A percentile compares a stretch with the other conserved stretches of the same genome.
These are phyloP conservation scores for Craniophora ligustri DNA, from an alignment of 2,888 invertebrate species.

Conservation along the genomic window DNA sequence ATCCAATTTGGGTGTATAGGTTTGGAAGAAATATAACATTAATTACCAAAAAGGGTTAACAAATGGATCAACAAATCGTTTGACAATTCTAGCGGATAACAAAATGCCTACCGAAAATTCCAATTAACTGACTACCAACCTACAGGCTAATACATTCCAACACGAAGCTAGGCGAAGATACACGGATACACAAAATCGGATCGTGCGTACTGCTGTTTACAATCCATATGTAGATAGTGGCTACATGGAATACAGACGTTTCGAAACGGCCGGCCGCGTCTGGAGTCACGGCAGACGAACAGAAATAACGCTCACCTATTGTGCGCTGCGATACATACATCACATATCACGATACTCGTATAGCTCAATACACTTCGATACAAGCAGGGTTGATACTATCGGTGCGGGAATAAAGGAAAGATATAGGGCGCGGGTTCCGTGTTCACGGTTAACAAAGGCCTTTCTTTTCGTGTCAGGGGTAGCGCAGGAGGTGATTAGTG, in stretches of 20 bases:
- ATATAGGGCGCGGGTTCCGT: conserved; percentile 33
- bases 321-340: conserved; percentile 71
- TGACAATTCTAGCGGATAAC: conserved; percentile 6
- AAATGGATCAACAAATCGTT: conserved; percentile 29
- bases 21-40: too few relatives aligned
- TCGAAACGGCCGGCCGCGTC: conserved; percentile 54
- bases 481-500: conserved; percentile 23
- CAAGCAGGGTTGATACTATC: conserved; percentile 41
- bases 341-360: conserved; percentile 64
- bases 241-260: conserved; percentile 42
- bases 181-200: conserved; percentile 39
- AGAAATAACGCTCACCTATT: conserved; percentile 84
- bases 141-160: conserved; percentile 20
- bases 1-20: too few relatives aligned
- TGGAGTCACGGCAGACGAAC: conserved; percentile 72
- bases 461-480: conserved; percentile 26
- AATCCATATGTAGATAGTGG: conserved; percentile 54
- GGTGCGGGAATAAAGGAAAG: conserved; percentile 20
- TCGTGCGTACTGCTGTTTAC: conserved; percentile 46
- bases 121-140: conserved; percentile 14
- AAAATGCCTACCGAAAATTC: conserved; percentile 18
- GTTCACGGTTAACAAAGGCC: conserved; percentile 26
- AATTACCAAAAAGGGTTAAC: too few relatives aligned
- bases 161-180: conserved; percentile 6
- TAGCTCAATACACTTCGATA: conserved; percentile 56